Evolutionary conservation across 2,888 invertebrate species (phyloP).

Genomic region (Acanthopleura granulata): DNA sequence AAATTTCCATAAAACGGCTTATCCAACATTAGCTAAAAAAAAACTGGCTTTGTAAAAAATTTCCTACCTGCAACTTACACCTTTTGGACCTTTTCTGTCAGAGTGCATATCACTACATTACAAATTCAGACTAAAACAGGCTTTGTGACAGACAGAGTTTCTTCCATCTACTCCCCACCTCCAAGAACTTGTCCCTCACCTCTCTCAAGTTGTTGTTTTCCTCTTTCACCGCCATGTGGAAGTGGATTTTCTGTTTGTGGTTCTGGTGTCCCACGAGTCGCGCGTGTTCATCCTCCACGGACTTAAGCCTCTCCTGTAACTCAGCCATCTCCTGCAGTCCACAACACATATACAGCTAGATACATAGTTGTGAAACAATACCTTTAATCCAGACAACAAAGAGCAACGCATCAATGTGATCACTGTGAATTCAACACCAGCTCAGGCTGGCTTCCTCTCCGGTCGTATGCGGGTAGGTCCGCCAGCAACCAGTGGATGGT

Average conservation of each 20-base stretch:
- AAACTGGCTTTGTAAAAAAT: too few species aligned
- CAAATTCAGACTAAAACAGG: not conserved
- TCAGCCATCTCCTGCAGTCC: not conserved
- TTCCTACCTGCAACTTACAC: not conserved
- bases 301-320: constrained; percentile 28
- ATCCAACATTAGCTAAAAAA: too few species aligned
- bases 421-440: too few species aligned
- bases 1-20: too few species aligned
- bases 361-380: too few species aligned
- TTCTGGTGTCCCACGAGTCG: constrained; percentile 35
- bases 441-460: too few species aligned
- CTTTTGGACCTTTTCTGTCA: not conserved
- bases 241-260: constrained; percentile 37
- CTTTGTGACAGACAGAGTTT: not conserved
- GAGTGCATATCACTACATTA: not conserved
- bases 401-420: too few species aligned
- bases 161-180: not conserved
- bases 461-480: too few species aligned
- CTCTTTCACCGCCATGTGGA: constrained; percentile 28
- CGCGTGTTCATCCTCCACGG: constrained; percentile 30
- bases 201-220: constrained; percentile 31
- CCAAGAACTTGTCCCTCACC: constrained; percentile 18
- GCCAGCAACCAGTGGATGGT: too few species aligned
- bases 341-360: too few species aligned
- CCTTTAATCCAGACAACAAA: too few species aligned